phyloP scores from a whole-genome alignment of 2,888 invertebrate genomes.

The Caenorhabditis uteleia region DNA sequence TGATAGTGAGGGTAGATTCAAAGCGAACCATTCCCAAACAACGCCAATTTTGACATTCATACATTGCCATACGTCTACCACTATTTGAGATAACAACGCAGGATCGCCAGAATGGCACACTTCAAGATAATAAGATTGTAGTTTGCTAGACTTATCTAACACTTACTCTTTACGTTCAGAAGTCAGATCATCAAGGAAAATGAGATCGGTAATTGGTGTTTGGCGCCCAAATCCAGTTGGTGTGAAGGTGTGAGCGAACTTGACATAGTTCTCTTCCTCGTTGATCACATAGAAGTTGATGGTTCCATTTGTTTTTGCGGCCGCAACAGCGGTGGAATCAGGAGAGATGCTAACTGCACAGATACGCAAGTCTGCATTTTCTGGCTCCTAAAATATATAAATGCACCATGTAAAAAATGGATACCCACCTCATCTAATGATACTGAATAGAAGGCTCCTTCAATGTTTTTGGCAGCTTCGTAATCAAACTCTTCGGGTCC shows the following conservation, averaged over 20 bases:
- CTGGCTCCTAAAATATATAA: too few species aligned
- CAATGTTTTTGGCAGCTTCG: slow-evolving; percentile 29
- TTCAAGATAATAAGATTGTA: too few species aligned
- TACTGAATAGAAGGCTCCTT: slow-evolving; percentile 38
- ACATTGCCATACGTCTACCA: slow-evolving; percentile 57
- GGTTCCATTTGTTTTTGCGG: slow-evolving; percentile 47
- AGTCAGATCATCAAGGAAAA: slow-evolving; percentile 61
- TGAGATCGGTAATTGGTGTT: slow-evolving; percentile 49
- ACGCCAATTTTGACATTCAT: slow-evolving; percentile 79
- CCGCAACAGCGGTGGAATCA: slow-evolving; percentile 63
- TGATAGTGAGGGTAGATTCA: slow-evolving; percentile 77
- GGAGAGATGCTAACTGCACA: slow-evolving; percentile 59
- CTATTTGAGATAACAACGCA: slow-evolving; percentile 78
- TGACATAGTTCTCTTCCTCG: slow-evolving; percentile 26
- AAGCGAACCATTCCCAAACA: slow-evolving; percentile 79
- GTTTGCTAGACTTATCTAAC: not conserved
- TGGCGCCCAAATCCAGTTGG: slow-evolving; percentile 41
- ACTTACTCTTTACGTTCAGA: slow-evolving; percentile 30
- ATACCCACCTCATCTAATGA: slow-evolving; percentile 33
- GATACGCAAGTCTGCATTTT: slow-evolving; percentile 23
- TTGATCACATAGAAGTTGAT: slow-evolving; percentile 62
- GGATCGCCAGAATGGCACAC: slow-evolving; percentile 67
- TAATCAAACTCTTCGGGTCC: slow-evolving; percentile 21
- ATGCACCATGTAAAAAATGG: slow-evolving; percentile 1
- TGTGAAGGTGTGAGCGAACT: slow-evolving; percentile 53